These are phyloP conservation scores for Linurgus olivaceus DNA, from an alignment of 2,797 vertebrate species.

Conservation along the genomic window DNA sequence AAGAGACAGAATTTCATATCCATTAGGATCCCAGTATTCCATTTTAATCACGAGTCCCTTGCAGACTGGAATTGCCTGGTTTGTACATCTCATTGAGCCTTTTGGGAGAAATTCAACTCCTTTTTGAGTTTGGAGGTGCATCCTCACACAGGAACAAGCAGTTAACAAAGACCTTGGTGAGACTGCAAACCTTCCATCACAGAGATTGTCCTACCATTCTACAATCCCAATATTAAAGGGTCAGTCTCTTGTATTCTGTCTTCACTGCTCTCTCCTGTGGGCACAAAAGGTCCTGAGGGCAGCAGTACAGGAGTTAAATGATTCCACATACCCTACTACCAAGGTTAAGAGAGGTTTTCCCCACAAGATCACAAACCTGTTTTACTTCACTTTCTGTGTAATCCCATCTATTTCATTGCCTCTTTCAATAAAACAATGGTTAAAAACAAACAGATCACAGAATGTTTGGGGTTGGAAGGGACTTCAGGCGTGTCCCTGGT, in stretches of 20 bases:
- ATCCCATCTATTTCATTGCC: background rate
- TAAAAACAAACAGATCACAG: background rate
- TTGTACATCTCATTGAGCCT: background rate
- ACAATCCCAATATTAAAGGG: background rate
- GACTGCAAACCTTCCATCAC: background rate
- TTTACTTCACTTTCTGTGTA: background rate
- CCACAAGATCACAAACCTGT: background rate
- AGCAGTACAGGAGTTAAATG: background rate
- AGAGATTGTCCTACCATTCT: background rate
- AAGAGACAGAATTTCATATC: background rate
- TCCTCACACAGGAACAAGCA: background rate
- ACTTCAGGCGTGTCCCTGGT: background rate
- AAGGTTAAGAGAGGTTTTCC: background rate
- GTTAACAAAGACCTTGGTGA: background rate
- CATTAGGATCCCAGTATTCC: background rate
- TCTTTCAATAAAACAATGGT: background rate
- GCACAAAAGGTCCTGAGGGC: background rate
- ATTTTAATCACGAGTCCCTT: background rate
- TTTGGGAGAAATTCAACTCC: background rate
- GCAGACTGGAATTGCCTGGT: background rate
- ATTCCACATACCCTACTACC: fast-evolving
- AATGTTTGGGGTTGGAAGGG: background rate
- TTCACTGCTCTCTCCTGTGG: background rate
- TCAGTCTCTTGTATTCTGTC: background rate
- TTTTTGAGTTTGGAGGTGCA: background rate